Conservation (phyloP, 1,140 invertebrate species). For the Penaeus indicus region DNA sequence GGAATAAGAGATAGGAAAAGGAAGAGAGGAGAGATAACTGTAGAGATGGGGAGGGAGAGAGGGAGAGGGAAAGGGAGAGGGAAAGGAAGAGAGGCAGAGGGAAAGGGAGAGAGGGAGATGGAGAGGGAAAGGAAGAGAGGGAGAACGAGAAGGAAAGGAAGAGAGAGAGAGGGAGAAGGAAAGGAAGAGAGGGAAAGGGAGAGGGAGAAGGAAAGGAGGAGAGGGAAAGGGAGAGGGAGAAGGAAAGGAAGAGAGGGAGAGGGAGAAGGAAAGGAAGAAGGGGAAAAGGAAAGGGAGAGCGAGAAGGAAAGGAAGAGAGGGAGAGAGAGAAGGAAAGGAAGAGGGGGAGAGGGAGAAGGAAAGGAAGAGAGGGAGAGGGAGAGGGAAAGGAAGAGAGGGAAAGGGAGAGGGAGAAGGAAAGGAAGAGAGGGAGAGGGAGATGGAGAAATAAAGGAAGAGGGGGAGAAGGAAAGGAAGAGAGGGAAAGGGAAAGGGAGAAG, state of each 20-base stretch:
- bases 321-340: not conserved
- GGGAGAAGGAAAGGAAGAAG: no score
- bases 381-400: not conserved
- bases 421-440: not conserved
- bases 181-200: constrained; percentile 4
- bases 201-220: not conserved
- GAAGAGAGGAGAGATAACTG: no score
- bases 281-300: no score
- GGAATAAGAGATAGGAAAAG: not conserved
- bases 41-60: not conserved
- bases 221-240: not conserved
- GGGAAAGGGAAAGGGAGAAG: not conserved
- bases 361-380: not conserved
- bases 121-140: not conserved
- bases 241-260: not conserved
- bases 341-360: not conserved
- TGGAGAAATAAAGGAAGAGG: not conserved
- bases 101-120: constrained; percentile 2
- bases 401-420: not conserved
- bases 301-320: no score
- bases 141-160: not conserved
- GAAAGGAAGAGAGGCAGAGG: not conserved
- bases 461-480: constrained; percentile 2
- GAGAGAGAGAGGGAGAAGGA: constrained; percentile 1
- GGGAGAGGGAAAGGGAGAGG: constrained; percentile 5